Evolutionary conservation across 2,888 invertebrate species (phyloP), one percentile per base, ranked within the genome.

Genomic region (Lepetodrilus schrolli): DNA sequence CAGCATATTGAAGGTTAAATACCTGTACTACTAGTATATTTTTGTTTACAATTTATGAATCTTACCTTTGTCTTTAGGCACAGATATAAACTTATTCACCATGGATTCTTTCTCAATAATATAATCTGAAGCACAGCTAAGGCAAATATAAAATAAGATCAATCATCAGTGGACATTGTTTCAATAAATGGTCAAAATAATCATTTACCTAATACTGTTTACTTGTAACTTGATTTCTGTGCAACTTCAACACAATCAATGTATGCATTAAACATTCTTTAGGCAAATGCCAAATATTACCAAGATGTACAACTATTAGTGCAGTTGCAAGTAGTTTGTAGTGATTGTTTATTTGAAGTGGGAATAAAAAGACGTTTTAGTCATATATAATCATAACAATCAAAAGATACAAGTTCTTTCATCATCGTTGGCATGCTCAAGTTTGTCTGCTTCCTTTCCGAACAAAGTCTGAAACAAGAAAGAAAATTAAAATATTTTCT

Each of bases 361-460:
- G 7, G 13, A 13, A 49, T 49, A 49, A 8, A 49, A 7, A 49
- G 7, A 49, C 17, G 50, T 49, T 13, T 49, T 8, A 8, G 17
- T 17, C 8, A 7, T 36, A 0, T n/a, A n/a, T n/a, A n/a, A n/a
- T n/a, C n/a, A n/a, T n/a, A n/a, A n/a, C 38, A 47, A 13, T 30
- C 7, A 73, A 90, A 90, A 89, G 90, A 90, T 89, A 92, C 92
- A 99, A 0, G 97, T 98, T 80, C 95, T 94, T 88, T 98, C 98
- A 92, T 99, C 98, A 91, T 99, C 99, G 91, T 98, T 99, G 2
- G 98, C 97, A 91, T 98, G 97, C 89, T 99, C 99, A 80, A 99
- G 90, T 89, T 99, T 99, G 89, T 99, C 99, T 37, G 99, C 99
- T 92, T 99, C 99, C 88, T 96, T 96, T 1, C 98, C 98, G 93